phyloP scores from a whole-genome alignment of 2,888 invertebrate genomes.

The Tuta absoluta region DNA sequence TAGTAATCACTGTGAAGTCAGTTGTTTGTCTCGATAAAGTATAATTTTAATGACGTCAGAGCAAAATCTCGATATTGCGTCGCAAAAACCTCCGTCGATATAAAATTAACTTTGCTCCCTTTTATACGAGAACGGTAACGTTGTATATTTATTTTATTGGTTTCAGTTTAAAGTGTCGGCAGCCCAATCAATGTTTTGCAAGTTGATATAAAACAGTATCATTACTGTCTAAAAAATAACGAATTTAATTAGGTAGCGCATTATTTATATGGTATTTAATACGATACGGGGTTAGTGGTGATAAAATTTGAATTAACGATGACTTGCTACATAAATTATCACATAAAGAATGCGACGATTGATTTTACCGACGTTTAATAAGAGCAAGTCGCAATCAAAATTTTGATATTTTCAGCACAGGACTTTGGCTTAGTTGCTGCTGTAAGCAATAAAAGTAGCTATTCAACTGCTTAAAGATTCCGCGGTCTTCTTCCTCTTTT shows the following conservation, averaged over 20 bases:
- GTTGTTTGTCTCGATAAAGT: background rate
- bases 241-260: constrained; percentile 37
- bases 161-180: constrained; percentile 37
- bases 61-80: background rate
- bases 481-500: too few relatives aligned
- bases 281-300: constrained; percentile 8
- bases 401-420: background rate
- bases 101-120: constrained; percentile 23
- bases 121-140: constrained; percentile 17
- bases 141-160: constrained; percentile 34
- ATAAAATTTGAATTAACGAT: constrained; percentile 35
- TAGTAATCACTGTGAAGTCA: too few relatives aligned
- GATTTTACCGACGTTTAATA: constrained; percentile 32
- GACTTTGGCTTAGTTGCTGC: background rate
- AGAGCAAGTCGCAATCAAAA: background rate
- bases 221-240: constrained; percentile 33
- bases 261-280: constrained; percentile 38
- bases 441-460: too few relatives aligned
- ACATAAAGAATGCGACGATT: constrained; percentile 39
- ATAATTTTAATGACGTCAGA: background rate
- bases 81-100: background rate
- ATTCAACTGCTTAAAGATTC: too few relatives aligned
- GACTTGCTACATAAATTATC: constrained; percentile 32
- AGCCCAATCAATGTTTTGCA: constrained; percentile 41
- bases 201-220: constrained; percentile 35